Evolutionary conservation across 1,140 invertebrate species (phyloP).

Genomic region (Nymphalis io): DNA sequence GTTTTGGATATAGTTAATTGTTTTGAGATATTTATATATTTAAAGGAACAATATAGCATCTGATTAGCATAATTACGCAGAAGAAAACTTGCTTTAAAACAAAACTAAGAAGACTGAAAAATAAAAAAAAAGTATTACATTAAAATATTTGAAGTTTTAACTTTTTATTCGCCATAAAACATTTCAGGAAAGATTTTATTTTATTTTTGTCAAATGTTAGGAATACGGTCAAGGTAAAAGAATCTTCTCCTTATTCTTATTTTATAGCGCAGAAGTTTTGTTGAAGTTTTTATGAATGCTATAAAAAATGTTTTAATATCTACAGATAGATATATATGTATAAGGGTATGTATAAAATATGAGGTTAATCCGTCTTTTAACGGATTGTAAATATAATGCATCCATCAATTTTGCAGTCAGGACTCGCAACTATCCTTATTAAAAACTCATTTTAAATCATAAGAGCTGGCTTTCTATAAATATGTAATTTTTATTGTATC

Average conservation of each 20-base stretch:
- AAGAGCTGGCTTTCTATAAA: too few relatives aligned
- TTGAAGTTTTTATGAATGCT: conserved; percentile 10
- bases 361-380: background rate
- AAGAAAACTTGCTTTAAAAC: background rate
- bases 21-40: too few relatives aligned
- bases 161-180: conserved; percentile 22
- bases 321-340: background rate
- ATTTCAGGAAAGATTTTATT: conserved; percentile 21
- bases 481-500: too few relatives aligned
- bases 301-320: conserved; percentile 8
- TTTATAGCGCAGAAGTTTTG: conserved; percentile 19
- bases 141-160: conserved; percentile 14
- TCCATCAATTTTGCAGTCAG: too few relatives aligned
- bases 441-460: too few relatives aligned
- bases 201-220: conserved; percentile 28
- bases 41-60: too few relatives aligned
- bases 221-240: conserved; percentile 20
- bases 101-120: background rate
- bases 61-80: too few relatives aligned
- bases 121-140: conserved; percentile 11
- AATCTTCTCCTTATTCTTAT: conserved; percentile 21
- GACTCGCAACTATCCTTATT: too few relatives aligned
- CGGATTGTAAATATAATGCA: too few relatives aligned
- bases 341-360: background rate
- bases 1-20: too few relatives aligned